A percentile compares a stretch with the other conserved stretches of the same genome.
phyloP scores from a whole-genome alignment of 2,113 vertebrate genomes.

The Cacatua alba region DNA sequence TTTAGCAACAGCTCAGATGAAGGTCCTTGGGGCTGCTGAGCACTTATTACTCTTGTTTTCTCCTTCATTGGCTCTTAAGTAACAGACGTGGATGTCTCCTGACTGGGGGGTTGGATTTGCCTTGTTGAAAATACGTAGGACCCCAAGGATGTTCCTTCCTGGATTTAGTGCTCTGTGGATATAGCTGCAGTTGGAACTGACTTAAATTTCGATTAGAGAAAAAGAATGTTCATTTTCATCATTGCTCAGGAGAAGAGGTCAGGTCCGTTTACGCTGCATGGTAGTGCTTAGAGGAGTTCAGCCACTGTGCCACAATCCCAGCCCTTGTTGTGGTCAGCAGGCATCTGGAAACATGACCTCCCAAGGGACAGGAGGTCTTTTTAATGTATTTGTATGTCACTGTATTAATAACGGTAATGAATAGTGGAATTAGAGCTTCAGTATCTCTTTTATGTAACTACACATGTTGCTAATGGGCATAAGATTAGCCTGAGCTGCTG shows the following conservation, averaged over 20 bases:
- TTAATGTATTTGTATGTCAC: background rate
- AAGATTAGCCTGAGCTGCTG: slow-evolving; percentile 16
- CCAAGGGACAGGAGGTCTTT: background rate
- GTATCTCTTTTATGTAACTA: slow-evolving; percentile 11
- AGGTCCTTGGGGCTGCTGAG: background rate
- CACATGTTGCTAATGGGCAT: background rate
- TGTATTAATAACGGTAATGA: slow-evolving; percentile 17
- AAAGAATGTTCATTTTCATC: background rate
- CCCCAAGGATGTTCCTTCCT: background rate
- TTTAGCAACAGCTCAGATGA: background rate
- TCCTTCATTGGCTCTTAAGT: background rate
- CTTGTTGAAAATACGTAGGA: background rate
- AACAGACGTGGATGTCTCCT: background rate
- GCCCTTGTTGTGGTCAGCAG: background rate
- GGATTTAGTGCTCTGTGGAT: background rate
- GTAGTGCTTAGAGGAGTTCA: background rate
- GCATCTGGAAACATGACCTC: background rate
- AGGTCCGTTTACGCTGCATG: background rate
- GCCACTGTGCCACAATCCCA: background rate
- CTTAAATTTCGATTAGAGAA: background rate
- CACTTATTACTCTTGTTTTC: background rate
- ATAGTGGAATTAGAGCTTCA: slow-evolving; percentile 10
- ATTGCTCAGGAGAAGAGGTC: background rate
- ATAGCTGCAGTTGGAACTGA: background rate
- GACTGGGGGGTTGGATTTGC: background rate